phyloP scores from a whole-genome alignment of 2,113 vertebrate species.

The Poeciliopsis occidentalis region DNA sequence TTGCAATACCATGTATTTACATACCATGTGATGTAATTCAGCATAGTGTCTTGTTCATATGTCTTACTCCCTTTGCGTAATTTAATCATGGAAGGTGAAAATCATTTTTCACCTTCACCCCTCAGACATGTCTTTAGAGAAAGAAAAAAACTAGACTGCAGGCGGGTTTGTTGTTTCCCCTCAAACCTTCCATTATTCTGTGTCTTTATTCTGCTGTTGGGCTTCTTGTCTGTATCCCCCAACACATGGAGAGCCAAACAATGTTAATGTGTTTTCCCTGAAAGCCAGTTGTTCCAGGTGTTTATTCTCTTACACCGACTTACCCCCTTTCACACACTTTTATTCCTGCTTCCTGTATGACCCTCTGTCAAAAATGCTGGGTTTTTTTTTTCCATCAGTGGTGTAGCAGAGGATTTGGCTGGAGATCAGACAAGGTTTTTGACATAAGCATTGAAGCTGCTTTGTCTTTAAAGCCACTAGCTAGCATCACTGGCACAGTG shows the following conservation, averaged over 20 bases:
- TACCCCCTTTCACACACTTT: slow-evolving; percentile 19
- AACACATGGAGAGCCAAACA: background rate
- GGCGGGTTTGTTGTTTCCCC: slow-evolving; percentile 34
- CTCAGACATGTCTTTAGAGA: slow-evolving; percentile 61
- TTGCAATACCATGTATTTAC: slow-evolving; percentile 61
- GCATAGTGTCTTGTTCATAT: slow-evolving; percentile 53
- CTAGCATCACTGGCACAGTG: slow-evolving; percentile 24
- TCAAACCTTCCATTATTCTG: slow-evolving; percentile 18
- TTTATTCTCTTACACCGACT: slow-evolving; percentile 17
- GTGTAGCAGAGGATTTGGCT: slow-evolving; percentile 43
- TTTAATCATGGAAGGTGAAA: slow-evolving; percentile 41
- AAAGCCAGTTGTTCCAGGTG: slow-evolving; percentile 24
- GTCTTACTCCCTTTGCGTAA: slow-evolving; percentile 41
- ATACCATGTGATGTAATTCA: slow-evolving; percentile 72
- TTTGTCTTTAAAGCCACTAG: slow-evolving; percentile 60
- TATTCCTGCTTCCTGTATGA: slow-evolving; percentile 24
- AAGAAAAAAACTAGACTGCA: slow-evolving; percentile 58
- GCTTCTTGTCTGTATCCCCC: slow-evolving; percentile 19
- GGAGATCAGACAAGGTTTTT: slow-evolving; percentile 43
- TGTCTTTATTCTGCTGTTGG: slow-evolving; percentile 3
- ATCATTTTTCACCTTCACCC: slow-evolving; percentile 73
- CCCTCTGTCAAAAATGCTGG: slow-evolving; percentile 21
- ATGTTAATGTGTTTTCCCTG: slow-evolving; percentile 5
- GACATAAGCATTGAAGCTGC: slow-evolving; percentile 43
- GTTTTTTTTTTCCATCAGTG: slow-evolving; percentile 17